A percentile compares a stretch with the other conserved stretches of the same genome.
Evolutionary conservation across 1,140 invertebrate species (phyloP).

Genomic region (Adoxophyes honmai): DNA sequence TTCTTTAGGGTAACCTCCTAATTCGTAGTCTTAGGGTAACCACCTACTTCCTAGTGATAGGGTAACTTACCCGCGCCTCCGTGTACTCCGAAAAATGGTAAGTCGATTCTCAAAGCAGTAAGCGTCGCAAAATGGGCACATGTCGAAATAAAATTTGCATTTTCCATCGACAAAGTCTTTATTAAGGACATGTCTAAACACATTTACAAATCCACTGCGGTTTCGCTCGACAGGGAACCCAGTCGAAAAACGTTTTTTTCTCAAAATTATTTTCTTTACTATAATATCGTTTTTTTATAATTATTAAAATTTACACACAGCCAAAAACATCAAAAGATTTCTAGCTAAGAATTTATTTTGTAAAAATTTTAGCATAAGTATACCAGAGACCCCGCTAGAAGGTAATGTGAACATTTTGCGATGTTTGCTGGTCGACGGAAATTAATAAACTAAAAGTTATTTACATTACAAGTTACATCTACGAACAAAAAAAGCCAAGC

Average conservation of each 20-base stretch:
- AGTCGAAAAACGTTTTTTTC: slow-evolving; percentile 54
- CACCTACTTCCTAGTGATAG: no score
- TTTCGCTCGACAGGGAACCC: slow-evolving; percentile 50
- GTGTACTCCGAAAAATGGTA: slow-evolving; percentile 70
- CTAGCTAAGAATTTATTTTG: slow-evolving; percentile 57
- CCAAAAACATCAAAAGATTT: slow-evolving; percentile 73
- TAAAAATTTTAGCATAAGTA: slow-evolving; percentile 52
- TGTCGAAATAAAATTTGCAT: slow-evolving; percentile 34
- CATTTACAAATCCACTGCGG: slow-evolving; percentile 57
- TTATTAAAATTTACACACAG: slow-evolving; percentile 69
- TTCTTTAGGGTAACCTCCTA: no score
- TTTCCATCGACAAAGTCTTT: slow-evolving; percentile 67
- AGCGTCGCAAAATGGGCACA: slow-evolving; percentile 54
- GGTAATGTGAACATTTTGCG: slow-evolving; percentile 77
- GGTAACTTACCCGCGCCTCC: not conserved
- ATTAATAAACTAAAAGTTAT: slow-evolving; percentile 35
- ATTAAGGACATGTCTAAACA: slow-evolving; percentile 72
- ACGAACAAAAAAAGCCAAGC: slow-evolving; percentile 9
- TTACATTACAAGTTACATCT: slow-evolving; percentile 37
- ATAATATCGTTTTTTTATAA: slow-evolving; percentile 35
- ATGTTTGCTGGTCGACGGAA: slow-evolving; percentile 45
- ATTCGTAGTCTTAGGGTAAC: no score
- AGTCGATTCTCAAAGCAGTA: slow-evolving; percentile 36
- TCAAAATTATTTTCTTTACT: slow-evolving; percentile 56
- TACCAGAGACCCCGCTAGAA: slow-evolving; percentile 48